Percentiles rank a stretch among this genome's conserved stretches.
Evolutionary conservation across 1,140 invertebrate species (phyloP).

Genomic region (Lordiphosa clarofinis): DNA sequence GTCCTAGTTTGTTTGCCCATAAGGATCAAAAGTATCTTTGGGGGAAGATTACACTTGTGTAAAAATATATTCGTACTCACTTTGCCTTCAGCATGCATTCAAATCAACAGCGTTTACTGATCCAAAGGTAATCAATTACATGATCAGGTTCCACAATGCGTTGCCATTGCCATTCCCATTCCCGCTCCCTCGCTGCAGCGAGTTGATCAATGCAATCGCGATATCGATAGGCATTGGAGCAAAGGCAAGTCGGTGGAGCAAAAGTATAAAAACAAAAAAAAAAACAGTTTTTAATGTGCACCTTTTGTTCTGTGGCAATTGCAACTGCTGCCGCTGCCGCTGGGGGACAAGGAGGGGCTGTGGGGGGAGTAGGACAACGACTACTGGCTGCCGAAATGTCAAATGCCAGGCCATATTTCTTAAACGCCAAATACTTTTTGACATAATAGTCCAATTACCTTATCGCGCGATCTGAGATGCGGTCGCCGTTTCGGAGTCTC

Average conservation of each 20-base stretch:
- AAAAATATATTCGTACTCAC: too few species aligned
- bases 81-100: slow-evolving; percentile 8
- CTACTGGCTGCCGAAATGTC: slow-evolving; percentile 73
- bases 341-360: background rate
- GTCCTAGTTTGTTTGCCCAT: too few species aligned
- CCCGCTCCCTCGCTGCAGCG: background rate
- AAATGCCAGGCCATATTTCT: slow-evolving; percentile 79
- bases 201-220: slow-evolving; percentile 58
- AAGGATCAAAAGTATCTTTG: too few species aligned
- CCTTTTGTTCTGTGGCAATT: slow-evolving; percentile 76
- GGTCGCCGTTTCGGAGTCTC: slow-evolving; percentile 48
- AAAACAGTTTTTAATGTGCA: slow-evolving; percentile 69
- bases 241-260: background rate
- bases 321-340: slow-evolving; percentile 35
- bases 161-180: too few species aligned
- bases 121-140: slow-evolving; percentile 41
- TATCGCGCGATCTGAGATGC: slow-evolving; percentile 79
- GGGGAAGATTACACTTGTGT: too few species aligned
- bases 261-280: slow-evolving; percentile 3
- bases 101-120: background rate
- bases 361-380: background rate
- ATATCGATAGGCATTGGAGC: slow-evolving; percentile 22
- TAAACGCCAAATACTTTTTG: slow-evolving; percentile 80
- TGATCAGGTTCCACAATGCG: slow-evolving; percentile 20
- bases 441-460: slow-evolving; percentile 80